phyloP scores from a whole-genome alignment of 2,797 vertebrate genomes.

The Saxicola maurus region DNA sequence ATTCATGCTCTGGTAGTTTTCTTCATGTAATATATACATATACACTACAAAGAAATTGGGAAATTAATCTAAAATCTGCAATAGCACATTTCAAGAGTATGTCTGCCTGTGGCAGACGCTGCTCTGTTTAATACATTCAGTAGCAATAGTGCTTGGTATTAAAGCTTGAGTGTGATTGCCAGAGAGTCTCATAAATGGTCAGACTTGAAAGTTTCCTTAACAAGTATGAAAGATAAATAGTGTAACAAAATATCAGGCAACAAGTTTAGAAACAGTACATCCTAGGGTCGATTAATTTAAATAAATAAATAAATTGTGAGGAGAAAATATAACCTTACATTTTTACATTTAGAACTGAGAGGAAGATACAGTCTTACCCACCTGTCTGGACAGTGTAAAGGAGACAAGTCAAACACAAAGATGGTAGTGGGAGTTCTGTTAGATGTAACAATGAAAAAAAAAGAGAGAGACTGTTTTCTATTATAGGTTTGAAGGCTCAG shows the following conservation, averaged over 20 bases:
- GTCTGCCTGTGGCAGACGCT: not conserved
- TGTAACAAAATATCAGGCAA: not conserved
- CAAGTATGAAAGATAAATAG: not conserved
- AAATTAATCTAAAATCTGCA: not conserved
- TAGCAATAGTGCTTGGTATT: not conserved
- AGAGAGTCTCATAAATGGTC: not conserved
- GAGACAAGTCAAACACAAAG: not conserved
- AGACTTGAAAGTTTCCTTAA: not conserved
- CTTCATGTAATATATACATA: rapidly evolving
- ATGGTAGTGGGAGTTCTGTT: not conserved
- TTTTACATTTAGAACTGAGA: not conserved
- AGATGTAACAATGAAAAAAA: not conserved
- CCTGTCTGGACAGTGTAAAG: not conserved
- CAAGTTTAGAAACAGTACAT: not conserved
- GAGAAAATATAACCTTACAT: not conserved
- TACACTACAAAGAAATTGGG: not conserved
- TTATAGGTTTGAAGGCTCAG: not conserved
- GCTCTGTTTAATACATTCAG: not conserved
- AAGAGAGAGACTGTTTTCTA: not conserved
- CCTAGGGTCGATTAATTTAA: not conserved
- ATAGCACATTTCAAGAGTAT: not conserved
- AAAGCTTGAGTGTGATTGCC: not conserved
- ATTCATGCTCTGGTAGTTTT: not conserved
- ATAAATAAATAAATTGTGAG: not conserved
- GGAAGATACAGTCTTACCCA: not conserved